Conservation (phyloP, 2,888 invertebrate genomes). For the Scaptomyza tumidula region DNA sequence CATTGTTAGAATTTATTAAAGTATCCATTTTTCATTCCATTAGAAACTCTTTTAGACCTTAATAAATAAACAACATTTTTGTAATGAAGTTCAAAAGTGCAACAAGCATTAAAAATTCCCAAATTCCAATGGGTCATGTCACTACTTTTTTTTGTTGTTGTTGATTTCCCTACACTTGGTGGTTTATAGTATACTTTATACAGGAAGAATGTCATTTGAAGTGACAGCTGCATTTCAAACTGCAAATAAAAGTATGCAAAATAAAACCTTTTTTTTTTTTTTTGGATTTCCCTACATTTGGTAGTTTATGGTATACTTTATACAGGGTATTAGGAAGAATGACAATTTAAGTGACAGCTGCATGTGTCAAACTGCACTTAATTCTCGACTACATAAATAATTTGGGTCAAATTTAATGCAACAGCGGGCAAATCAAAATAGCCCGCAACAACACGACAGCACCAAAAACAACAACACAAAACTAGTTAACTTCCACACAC, state of each 20-base stretch:
- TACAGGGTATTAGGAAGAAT: conserved; percentile 32
- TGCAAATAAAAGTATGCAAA: conserved; percentile 5
- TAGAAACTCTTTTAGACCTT: too few relatives aligned
- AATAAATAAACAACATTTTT: too few relatives aligned
- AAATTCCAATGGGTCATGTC: too few relatives aligned
- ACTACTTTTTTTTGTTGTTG: background rate
- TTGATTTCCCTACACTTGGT: background rate
- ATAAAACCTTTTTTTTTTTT: background rate
- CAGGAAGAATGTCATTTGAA: conserved; percentile 39
- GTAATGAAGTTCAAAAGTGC: too few relatives aligned
- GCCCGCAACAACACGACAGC: conserved; percentile 52
- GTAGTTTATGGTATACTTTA: background rate
- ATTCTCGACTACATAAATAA: conserved; percentile 64
- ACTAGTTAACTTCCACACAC: conserved; percentile 44
- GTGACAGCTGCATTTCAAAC: conserved; percentile 60
- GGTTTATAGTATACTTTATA: background rate
- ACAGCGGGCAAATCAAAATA: conserved; percentile 48
- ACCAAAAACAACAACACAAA: conserved; percentile 29
- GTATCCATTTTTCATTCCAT: too few relatives aligned
- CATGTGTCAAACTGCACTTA: conserved; percentile 57
- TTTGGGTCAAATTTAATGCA: conserved; percentile 65
- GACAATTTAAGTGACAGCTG: conserved; percentile 59
- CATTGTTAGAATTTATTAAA: too few relatives aligned
- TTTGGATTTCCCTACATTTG: background rate
- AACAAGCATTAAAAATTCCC: too few relatives aligned